A percentile compares a stretch with the other conserved stretches of the same genome.
These are phyloP conservation scores for Echinarachnius parma DNA, from an alignment of 53 echinoderm and acorn worm genomes.

Conservation along the genomic window DNA sequence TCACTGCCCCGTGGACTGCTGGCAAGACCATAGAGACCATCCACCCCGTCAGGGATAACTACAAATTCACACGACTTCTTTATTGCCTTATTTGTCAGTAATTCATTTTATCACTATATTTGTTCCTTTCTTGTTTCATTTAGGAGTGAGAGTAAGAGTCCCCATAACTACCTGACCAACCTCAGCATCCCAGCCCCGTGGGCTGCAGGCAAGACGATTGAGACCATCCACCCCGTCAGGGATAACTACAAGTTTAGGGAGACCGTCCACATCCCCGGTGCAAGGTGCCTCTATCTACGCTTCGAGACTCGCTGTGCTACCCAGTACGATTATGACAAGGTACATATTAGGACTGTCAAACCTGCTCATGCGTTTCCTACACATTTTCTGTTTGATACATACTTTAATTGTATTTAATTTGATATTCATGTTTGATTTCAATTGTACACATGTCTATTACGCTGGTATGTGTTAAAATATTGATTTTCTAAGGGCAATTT, in stretches of 20 bases:
- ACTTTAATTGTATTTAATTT: too few relatives aligned
- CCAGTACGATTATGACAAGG: conserved; percentile 94
- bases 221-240: conserved; percentile 82
- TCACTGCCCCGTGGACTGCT: conserved; percentile 72
- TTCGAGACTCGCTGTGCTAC: conserved; percentile 81
- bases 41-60: conserved; percentile 67
- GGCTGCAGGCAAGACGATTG: conserved; percentile 83
- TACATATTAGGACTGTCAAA: too few relatives aligned
- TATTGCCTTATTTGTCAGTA: too few relatives aligned
- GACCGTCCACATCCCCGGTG: conserved; percentile 86
- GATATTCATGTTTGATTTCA: too few relatives aligned
- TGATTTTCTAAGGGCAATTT: too few relatives aligned
- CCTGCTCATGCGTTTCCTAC: too few relatives aligned
- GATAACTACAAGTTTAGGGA: conserved; percentile 93
- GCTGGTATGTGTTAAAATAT: too few relatives aligned
- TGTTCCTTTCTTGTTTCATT: not conserved
- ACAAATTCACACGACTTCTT: too few relatives aligned
- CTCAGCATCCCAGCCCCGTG: conserved; percentile 85
- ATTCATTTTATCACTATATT: too few relatives aligned
- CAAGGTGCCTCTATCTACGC: conserved; percentile 72
- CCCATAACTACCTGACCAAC: conserved; percentile 60
- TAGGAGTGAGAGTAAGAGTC: conserved; percentile 26
- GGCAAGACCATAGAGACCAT: conserved; percentile 79
- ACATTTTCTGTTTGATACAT: too few relatives aligned
- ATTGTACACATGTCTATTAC: too few relatives aligned